phyloP scores from a whole-genome alignment of 2,113 vertebrate genomes.

The Pterocles gutturalis region DNA sequence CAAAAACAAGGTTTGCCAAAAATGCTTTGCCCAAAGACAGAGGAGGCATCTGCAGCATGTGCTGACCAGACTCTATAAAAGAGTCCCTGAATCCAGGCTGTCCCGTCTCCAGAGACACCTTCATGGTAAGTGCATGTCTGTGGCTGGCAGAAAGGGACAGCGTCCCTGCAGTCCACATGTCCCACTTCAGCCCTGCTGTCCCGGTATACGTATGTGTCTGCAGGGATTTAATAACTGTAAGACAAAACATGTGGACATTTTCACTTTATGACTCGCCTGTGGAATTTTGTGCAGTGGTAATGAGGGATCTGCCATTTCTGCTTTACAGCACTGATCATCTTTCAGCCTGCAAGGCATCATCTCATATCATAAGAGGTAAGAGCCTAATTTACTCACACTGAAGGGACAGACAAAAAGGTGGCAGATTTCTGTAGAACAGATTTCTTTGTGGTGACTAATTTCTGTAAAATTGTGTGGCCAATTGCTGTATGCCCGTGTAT shows the following conservation, averaged over 20 bases:
- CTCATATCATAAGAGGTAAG: conserved; percentile 74
- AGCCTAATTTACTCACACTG: not conserved
- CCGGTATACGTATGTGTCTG: fast-evolving
- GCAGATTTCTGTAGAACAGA: not conserved
- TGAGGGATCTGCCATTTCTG: not conserved
- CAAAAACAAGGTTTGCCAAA: conserved; percentile 73
- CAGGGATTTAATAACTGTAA: not conserved
- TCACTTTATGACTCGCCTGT: not conserved
- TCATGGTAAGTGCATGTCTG: conserved; percentile 40
- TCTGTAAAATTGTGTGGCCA: not conserved
- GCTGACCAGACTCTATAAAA: conserved; percentile 52
- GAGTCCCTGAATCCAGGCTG: not conserved
- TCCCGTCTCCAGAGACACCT: not conserved
- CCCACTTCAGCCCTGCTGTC: not conserved
- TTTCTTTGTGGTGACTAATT: not conserved
- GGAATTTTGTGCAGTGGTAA: not conserved
- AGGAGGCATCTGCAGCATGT: conserved; percentile 60
- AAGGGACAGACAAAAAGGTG: not conserved
- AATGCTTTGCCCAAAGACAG: conserved; percentile 73
- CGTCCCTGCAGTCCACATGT: not conserved
- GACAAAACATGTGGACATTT: not conserved
- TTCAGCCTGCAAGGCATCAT: conserved; percentile 47
- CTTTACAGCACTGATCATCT: not conserved
- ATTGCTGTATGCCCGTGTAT: not conserved
- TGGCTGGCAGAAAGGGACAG: not conserved